Base-by-base conservation (phyloP, 2,113 vertebrate species). In the Podilymbus podiceps region DNA sequence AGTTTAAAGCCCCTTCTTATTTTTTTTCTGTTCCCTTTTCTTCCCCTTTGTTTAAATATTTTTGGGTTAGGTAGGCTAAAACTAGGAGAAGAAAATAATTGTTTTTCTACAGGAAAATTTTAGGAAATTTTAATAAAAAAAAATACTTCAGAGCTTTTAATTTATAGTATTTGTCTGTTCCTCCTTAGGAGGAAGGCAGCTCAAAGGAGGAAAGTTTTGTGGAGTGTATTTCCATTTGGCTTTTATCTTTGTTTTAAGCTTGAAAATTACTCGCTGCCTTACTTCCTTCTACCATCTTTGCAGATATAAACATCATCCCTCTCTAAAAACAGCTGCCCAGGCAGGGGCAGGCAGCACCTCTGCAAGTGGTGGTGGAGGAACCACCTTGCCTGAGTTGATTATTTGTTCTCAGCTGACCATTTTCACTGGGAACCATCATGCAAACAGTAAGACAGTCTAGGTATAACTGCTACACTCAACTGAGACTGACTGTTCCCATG, bases 351-450 rank as follows among this genome's bases (percentile, higher is more conserved):
- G 52, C 47, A 67, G 19, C 53, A 58, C 5, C 58, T 38, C 47
- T 31, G 20, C 0, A 1, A 59, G 18, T 20, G 44, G 40, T 0
- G 1, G 33, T 8, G 20, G 8, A 18, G 56, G 52, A 86, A 50
- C 11, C 2, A 17, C 33, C 30, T 60, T 40, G 22, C 22, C 31
- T 46, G 30, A 82, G 20, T 66, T 83, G 40, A 24, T 20, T 24
- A 1, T 77, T 49, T 53, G 38, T 53, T 64, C 28, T 60, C 40
- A 21, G n/a, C 13, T 52, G 88, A 79, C 44, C 17, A 1, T 11
- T 42, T 81, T 69, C 22, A 13, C 28, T 27, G 40, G 11, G 23
- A 21, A 73, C 28, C 31, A 50, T 56, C 58, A 8, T 28, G 58
- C 53, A 58, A n/a, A 22, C 49, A 55, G 60, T 31, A 40, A 49